Evolutionary conservation across 2,888 invertebrate species (phyloP).

Genomic region (Cremastinae sp.): DNA sequence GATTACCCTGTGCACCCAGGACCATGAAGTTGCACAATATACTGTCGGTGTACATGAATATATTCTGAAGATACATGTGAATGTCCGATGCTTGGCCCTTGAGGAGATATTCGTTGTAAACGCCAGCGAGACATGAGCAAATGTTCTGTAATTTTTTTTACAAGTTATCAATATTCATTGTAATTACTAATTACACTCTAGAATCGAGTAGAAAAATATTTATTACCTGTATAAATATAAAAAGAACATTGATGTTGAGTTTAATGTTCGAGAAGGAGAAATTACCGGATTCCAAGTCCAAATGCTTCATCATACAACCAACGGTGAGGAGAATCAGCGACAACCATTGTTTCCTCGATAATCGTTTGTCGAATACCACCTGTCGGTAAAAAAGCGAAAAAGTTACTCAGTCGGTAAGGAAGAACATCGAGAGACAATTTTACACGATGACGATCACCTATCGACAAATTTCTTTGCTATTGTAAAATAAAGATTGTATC

Average conservation of each 20-base stretch:
- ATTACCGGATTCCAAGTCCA: conserved; percentile 83
- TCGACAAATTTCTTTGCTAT: not conserved
- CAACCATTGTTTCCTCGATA: conserved; percentile 92
- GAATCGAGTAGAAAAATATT: too few relatives aligned
- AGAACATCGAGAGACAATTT: not conserved
- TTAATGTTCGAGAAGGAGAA: conserved; percentile 68
- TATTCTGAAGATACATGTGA: conserved; percentile 95
- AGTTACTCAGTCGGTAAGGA: conserved; percentile 29
- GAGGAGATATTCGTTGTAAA: conserved; percentile 96
- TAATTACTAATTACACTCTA: too few relatives aligned
- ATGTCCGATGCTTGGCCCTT: conserved; percentile 92
- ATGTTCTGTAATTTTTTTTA: conserved; percentile 86
- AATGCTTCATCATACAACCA: conserved; percentile 95
- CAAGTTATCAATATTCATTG: too few relatives aligned
- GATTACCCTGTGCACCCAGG: conserved; percentile 85
- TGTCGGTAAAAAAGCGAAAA: conserved; percentile 80
- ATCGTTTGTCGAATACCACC: conserved; percentile 91
- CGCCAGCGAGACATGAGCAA: conserved; percentile 96
- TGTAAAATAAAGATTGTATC: conserved; percentile 67
- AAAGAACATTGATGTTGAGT: conserved; percentile 75
- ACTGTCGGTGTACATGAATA: conserved; percentile 97
- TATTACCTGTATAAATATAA: conserved; percentile 80
- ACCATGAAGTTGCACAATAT: conserved; percentile 93
- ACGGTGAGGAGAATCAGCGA: conserved; percentile 92
- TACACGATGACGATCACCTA: not conserved